Evolutionary conservation across 2,888 invertebrate species (phyloP), one percentile per base, ranked within the genome.

Genomic region (Cristatella mucedo): DNA sequence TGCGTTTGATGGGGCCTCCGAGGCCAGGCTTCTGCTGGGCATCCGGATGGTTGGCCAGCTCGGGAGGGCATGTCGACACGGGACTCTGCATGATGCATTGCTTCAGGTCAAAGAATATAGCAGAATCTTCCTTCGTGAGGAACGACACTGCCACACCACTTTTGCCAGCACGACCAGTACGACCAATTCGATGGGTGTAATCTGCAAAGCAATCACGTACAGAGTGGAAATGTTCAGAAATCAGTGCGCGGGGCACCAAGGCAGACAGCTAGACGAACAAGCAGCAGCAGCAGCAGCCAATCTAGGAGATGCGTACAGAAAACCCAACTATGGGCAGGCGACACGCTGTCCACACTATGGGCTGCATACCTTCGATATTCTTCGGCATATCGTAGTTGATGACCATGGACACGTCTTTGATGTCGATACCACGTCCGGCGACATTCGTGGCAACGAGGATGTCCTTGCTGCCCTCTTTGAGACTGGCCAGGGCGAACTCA

Each of bases 351-450:
- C 11, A 42, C n/a, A 43, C 21, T 37, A 33, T 26, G n/a, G 38
- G 9, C 9, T 26, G 26, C 42, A 52, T 62, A 76, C 77, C 78
- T 73, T 99, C 97, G 56, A 99, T 95, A 15, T 81, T 78, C 68
- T 97, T 97, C 0, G 97, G 93, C 97, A 99, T 99, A 62, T 99
- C 97, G 57, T 99, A 99, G 67, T 99, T 99, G 54, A 99, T 86
- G 46, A 99, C 97, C 69, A 97, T 74, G 5, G 93, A 89, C 2
- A 99, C 97, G 66, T 99, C 95, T 64, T 97, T 95, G 62, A 99
- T 95, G 62, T 99, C 97, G 51, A 99, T 97, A 84, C 97, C 97
- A 75, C 97, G 82, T 52, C 97, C 97, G 50, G 97, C 97, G 1
- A 99, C 97, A 67, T 99, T 95, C 0, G 97, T 99, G 1, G 97